phyloP scores from a whole-genome alignment of 2,888 invertebrate species.

The Hypselothyrea guttata region DNA sequence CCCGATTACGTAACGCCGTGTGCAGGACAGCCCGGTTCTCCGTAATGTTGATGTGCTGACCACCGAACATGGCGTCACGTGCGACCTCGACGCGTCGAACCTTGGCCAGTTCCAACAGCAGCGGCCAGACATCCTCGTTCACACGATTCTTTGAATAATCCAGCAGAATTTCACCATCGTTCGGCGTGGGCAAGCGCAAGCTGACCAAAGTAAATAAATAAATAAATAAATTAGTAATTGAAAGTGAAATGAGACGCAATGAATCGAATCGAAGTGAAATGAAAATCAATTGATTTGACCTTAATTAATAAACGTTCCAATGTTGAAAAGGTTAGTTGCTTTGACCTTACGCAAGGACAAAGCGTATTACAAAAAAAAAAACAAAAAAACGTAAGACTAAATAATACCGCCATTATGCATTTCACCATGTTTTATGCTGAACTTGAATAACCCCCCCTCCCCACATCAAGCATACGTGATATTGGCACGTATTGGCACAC shows the following conservation, averaged over 20 bases:
- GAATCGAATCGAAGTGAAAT: no score
- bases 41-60: slow-evolving; percentile 98
- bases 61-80: slow-evolving; percentile 94
- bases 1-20: slow-evolving; percentile 94
- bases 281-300: slow-evolving; percentile 51
- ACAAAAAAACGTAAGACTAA: slow-evolving; percentile 1
- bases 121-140: slow-evolving; percentile 88
- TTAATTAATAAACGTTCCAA: slow-evolving; percentile 24
- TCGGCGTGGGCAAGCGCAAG: slow-evolving; percentile 88
- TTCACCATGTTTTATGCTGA: neutral
- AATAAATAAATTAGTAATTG: slow-evolving; percentile 30
- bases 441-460: no score
- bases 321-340: slow-evolving; percentile 47
- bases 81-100: slow-evolving; percentile 92
- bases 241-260: no score
- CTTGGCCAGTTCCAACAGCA: slow-evolving; percentile 91
- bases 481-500: no score
- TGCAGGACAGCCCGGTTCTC: slow-evolving; percentile 98
- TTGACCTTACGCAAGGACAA: slow-evolving; percentile 73
- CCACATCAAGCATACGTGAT: no score
- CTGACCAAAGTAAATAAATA: slow-evolving; percentile 83
- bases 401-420: neutral
- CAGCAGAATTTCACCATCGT: slow-evolving; percentile 94
- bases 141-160: slow-evolving; percentile 99
- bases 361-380: slow-evolving; percentile 14